Percentiles rank a stretch among this genome's conserved stretches.
Evolutionary conservation across 2,888 invertebrate genomes (phyloP).

Genomic region (Volucella zonaria): DNA sequence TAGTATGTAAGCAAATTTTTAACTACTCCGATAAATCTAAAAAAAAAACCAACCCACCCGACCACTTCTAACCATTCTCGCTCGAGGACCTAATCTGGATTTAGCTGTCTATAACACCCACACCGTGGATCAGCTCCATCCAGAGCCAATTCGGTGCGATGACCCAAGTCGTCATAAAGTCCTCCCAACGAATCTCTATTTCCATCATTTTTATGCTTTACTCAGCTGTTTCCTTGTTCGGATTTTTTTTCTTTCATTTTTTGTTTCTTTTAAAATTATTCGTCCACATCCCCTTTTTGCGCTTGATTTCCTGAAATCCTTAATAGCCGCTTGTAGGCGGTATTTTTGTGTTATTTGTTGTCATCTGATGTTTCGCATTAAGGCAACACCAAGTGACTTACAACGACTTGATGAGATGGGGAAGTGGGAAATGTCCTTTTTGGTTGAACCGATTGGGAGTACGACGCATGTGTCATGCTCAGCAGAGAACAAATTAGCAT

Average conservation of each 20-base stretch:
- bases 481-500: too few species aligned
- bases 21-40: not conserved
- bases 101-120: conserved; percentile 58
- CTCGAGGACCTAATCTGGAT: conserved; percentile 52
- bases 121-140: conserved; percentile 6
- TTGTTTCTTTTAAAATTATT: not conserved
- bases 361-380: conserved; percentile 42
- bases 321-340: conserved; percentile 26
- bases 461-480: too few species aligned
- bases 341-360: conserved; percentile 47
- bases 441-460: conserved; percentile 14
- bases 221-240: conserved; percentile 37
- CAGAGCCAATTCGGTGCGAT: conserved; percentile 42
- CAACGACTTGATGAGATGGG: not conserved
- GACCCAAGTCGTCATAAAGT: conserved; percentile 45
- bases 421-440: not conserved
- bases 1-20: too few species aligned
- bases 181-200: not conserved
- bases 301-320: not conserved
- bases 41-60: conserved; percentile 3
- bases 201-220: conserved; percentile 1
- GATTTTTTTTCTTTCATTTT: not conserved
- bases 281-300: conserved; percentile 21
- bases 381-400: not conserved
- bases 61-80: too few species aligned